Evolutionary conservation across 2,797 vertebrate genomes (phyloP).

Genomic region (Myotis pilosus): DNA sequence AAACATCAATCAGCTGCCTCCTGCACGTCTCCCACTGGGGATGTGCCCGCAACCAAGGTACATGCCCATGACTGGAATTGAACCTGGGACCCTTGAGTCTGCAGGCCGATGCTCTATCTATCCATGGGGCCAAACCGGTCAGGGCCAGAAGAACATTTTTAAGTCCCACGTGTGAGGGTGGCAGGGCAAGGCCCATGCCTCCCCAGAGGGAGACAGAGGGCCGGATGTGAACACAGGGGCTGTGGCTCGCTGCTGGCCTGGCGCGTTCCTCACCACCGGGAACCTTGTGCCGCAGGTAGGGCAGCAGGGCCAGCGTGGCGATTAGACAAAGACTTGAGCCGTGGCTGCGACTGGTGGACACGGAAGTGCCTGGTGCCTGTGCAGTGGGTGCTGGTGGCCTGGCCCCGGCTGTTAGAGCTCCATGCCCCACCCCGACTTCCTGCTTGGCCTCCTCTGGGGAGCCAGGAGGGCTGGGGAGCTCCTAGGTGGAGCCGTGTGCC

Average conservation of each 20-base stretch:
- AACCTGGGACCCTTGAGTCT: no score
- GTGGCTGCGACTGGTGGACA: neutral
- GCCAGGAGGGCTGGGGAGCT: neutral
- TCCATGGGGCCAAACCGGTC: no score
- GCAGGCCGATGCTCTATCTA: no score
- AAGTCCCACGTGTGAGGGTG: neutral
- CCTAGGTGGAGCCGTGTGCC: no score
- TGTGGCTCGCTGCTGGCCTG: no score
- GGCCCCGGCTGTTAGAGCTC: neutral
- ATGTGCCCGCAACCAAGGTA: no score
- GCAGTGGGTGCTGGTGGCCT: neutral
- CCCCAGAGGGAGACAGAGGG: neutral
- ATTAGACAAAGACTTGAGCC: fast-evolving
- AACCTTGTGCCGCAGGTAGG: fast-evolving
- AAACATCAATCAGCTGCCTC: no score
- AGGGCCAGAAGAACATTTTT: no score
- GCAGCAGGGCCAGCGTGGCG: neutral
- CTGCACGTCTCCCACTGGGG: no score
- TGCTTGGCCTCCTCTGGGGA: no score
- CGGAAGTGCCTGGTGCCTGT: neutral
- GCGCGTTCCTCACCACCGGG: neutral
- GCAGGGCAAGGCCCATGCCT: neutral
- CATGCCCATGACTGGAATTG: no score
- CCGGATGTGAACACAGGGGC: neutral
- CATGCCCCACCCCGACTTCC: no score